Evolutionary conservation across 64 coral and sea anemone genomes (phyloP).

Genomic region (Montipora sp.): DNA sequence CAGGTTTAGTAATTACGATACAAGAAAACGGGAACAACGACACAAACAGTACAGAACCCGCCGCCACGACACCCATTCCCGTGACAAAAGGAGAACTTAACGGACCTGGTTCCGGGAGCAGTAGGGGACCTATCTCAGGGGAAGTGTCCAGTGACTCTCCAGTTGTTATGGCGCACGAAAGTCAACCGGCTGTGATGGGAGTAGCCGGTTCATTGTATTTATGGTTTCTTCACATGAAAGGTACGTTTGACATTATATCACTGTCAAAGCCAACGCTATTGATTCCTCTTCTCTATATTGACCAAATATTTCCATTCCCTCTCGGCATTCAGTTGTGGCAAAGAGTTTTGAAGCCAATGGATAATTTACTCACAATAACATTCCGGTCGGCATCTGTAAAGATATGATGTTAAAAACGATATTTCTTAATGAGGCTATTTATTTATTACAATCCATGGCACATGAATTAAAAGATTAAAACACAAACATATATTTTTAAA

Average conservation of each 20-base stretch:
- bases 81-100: not conserved
- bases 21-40: conserved; percentile 17
- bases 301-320: no score
- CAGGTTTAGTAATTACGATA: conserved; percentile 38
- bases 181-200: not conserved
- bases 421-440: no score
- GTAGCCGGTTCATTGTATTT: conserved; percentile 30
- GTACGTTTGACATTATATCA: not conserved
- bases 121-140: not conserved
- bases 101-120: not conserved
- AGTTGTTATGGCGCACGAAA: conserved; percentile 16
- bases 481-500: no score
- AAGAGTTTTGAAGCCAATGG: no score
- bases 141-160: not conserved
- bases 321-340: no score
- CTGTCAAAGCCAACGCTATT: no score
- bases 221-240: conserved; percentile 57
- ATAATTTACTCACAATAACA: no score
- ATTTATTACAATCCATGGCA: no score
- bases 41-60: conserved; percentile 4
- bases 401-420: no score
- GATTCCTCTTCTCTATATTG: no score
- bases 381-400: no score
- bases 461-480: no score
- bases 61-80: not conserved